These are phyloP conservation scores for Sericinus montela DNA, from an alignment of 2,888 invertebrate genomes.

Conservation along the genomic window DNA sequence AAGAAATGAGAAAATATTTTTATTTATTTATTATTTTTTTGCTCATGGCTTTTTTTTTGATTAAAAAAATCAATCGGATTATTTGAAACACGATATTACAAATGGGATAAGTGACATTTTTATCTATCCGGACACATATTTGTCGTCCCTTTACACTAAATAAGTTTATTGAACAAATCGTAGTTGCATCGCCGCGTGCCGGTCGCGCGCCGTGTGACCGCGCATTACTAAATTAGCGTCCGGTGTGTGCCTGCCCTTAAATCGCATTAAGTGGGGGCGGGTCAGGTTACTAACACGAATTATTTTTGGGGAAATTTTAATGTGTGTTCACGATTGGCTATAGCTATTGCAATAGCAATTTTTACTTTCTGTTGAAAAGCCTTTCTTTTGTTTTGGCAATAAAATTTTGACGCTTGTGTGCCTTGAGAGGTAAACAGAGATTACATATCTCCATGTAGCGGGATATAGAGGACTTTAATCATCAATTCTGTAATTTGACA, in stretches of 20 bases:
- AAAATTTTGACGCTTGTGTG: too few relatives aligned
- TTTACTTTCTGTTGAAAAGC: too few relatives aligned
- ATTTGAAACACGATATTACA: constrained; percentile 7
- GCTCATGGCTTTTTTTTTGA: too few relatives aligned
- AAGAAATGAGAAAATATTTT: too few relatives aligned
- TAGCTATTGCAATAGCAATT: too few relatives aligned
- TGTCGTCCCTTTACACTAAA: constrained; percentile 56
- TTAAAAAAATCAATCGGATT: neutral
- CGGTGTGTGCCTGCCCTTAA: constrained; percentile 61
- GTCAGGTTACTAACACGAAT: constrained; percentile 44
- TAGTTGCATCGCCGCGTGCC: constrained; percentile 59
- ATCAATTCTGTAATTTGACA: too few relatives aligned
- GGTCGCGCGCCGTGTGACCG: constrained; percentile 49
- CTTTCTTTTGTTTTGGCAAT: too few relatives aligned
- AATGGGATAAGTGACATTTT: constrained; percentile 10
- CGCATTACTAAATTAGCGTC: constrained; percentile 72
- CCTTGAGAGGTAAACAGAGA: too few relatives aligned
- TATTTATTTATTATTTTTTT: too few relatives aligned
- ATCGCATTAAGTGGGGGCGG: constrained; percentile 46
- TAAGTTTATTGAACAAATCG: constrained; percentile 73
- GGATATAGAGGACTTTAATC: too few relatives aligned
- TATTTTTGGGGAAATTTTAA: constrained; percentile 20
- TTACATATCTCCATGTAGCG: too few relatives aligned
- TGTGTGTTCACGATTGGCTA: neutral
- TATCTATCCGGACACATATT: constrained; percentile 43